A percentile compares a stretch with the other conserved stretches of the same genome.
Conservation (phyloP, 2,888 invertebrate species). For the Prostheceraeus crozeri region DNA sequence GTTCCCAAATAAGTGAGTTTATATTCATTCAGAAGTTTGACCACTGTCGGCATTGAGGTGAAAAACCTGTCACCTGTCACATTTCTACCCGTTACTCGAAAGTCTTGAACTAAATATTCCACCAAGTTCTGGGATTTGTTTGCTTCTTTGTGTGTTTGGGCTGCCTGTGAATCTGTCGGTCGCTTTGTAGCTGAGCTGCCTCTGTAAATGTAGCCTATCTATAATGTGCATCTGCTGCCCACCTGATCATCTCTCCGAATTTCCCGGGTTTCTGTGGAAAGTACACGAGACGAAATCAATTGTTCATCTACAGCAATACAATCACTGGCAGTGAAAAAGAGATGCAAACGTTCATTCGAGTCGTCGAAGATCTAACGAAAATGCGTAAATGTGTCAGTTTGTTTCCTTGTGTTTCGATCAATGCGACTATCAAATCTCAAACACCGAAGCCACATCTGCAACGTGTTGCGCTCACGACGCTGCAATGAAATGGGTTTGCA, state of each 20-base stretch:
- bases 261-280: conserved; percentile 7
- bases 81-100: background rate
- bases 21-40: conserved; percentile 16
- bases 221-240: background rate
- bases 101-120: conserved; percentile 7
- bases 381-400: background rate
- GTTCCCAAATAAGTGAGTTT: conserved; percentile 12
- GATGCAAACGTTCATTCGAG: background rate
- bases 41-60: background rate
- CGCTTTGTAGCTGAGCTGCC: background rate
- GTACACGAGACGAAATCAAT: conserved; percentile 16
- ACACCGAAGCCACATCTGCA: conserved; percentile 17
- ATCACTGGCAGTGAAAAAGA: background rate
- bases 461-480: conserved; percentile 2
- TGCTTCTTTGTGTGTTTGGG: background rate
- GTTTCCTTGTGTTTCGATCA: background rate
- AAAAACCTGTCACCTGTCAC: background rate
- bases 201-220: background rate
- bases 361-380: background rate
- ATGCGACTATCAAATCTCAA: background rate
- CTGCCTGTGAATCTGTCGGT: background rate
- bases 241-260: conserved; percentile 8
- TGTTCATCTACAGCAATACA: conserved; percentile 4
- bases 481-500: conserved; percentile 2
- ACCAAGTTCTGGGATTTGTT: conserved; percentile 12